These are phyloP conservation scores for Gorsachius magnificus DNA, from an alignment of 2,797 vertebrate species.

Conservation along the genomic window DNA sequence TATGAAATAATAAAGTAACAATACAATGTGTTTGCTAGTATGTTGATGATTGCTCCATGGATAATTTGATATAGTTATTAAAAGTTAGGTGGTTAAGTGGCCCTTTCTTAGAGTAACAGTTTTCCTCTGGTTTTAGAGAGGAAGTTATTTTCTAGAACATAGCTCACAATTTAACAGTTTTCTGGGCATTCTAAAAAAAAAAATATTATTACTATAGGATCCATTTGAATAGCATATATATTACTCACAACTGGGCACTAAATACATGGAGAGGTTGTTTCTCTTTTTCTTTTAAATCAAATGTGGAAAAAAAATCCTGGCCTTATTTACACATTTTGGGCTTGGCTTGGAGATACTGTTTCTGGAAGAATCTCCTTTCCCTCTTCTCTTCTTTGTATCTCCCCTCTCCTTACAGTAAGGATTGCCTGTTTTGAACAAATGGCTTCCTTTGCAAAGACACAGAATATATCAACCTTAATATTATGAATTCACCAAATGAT, in stretches of 20 bases:
- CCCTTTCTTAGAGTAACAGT: neutral
- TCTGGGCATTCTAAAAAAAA: neutral
- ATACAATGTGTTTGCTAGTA: neutral
- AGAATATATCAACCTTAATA: slow-evolving; percentile 7
- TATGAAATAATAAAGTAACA: neutral
- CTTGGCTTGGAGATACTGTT: slow-evolving; percentile 5
- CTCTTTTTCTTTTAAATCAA: neutral
- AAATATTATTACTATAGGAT: neutral
- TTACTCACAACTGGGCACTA: neutral
- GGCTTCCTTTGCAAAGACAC: slow-evolving; percentile 11
- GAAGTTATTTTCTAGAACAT: neutral
- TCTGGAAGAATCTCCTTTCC: slow-evolving; percentile 3
- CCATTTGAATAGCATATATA: neutral
- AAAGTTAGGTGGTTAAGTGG: neutral
- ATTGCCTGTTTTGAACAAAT: slow-evolving; percentile 27
- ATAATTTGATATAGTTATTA: neutral
- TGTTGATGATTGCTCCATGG: neutral
- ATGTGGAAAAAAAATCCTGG: neutral
- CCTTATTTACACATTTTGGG: neutral
- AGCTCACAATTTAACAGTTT: neutral
- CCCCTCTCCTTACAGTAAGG: neutral
- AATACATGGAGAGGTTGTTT: neutral
- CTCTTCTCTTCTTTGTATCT: neutral
- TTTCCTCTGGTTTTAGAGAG: neutral
- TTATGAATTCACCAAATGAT: slow-evolving; percentile 38